Base-by-base conservation (phyloP, 2,888 invertebrate species). In the Odontomyia ornata region DNA sequence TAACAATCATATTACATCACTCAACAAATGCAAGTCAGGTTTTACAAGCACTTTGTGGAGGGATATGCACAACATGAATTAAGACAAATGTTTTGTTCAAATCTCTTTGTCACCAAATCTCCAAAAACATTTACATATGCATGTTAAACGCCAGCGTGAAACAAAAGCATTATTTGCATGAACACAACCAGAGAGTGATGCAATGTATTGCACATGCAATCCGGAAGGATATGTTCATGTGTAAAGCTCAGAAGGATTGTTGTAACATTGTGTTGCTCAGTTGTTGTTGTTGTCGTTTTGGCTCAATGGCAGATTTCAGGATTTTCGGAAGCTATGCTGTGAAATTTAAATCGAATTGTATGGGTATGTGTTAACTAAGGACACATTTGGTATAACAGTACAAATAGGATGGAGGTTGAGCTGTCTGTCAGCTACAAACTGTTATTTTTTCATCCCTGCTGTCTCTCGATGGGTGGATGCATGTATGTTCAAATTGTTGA, bases 1-100 rank as follows among this genome's bases (percentile, higher is more conserved):
- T 36, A 36, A 5, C 9, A n/a, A n/a, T 36, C 36, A 36, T 36
- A 3, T 36, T 9, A 36, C 3, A 36, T 36, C 9, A 9, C 36
- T 5, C 9, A 36, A 36, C 36, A 9, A 3, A 3, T 5, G 9
- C 36, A 36, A 36, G 9, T 9, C 9, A 36, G 36, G 9, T 36
- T 9, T 5, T 9, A 36, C 36, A 36, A 36, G 36, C 36, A 36
- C 36, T 9, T 5, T 25, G 47, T 47, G 23, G 5, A 73, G 60
- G 73, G 73, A 73, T 73, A 36, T 73, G 60, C 47, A 73, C 13
- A 73, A 73, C 60, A 73, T 43, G 60, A 73, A 73, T 73, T 73
- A 73, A 43, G 60, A 73, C 60, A 73, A 73, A 73, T 73, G 73
- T 60, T 73, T 57, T 23, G 28, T 36, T n/a, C 36, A 73, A 60